Base-by-base conservation (phyloP, 2,113 vertebrate genomes). In the Psephotus haematonotus region DNA sequence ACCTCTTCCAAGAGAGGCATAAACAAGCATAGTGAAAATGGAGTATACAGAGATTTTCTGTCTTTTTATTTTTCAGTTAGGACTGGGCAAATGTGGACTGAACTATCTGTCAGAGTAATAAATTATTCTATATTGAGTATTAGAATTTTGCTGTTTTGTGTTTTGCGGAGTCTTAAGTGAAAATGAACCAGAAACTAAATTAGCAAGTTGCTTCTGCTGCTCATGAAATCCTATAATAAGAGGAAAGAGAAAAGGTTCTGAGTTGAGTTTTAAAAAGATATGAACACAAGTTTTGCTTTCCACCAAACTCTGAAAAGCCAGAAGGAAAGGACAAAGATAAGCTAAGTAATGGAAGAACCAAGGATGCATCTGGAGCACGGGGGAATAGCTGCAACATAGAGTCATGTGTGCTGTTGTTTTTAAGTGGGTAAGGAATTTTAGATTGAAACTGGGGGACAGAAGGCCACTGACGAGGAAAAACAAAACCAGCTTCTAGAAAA, bases 11-110 rank as follows among this genome's bases (percentile, higher is more conserved):
- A 81, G 28, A 50, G 60, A 95, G 55, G 57, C 55, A 81, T 39
- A 96, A 95, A 93, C 76, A 95, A 94, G 46, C 52, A 83, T 28
- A 41, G 64, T n/a, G 28, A 94, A 86, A 86, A 94, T 1, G 19
- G 35, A 18, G 7, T 29, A 70, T 0, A 2, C 43, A 37, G 10
- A 93, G 55, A 84, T 88, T 83, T 90, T 95, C 60, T 37, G 27
- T 53, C 55, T 92, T 76, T 77, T 91, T 59, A 15, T 90, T 69
- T 83, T 91, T 49, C 65, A 59, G 71, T 68, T 81, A 17, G 6
- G 50, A 75, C 35, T 53, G 28, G 5, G 35, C 19, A 92, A 94
- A 96, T 44, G 71, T 7, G 25, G 75, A 39, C 39, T 39, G 39
- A 93, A 68, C 41, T 83, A 41, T 44, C n/a, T 78, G 20, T 63